Evolutionary conservation across 2,888 invertebrate species (phyloP).

Genomic region (Leucozona laternaria): DNA sequence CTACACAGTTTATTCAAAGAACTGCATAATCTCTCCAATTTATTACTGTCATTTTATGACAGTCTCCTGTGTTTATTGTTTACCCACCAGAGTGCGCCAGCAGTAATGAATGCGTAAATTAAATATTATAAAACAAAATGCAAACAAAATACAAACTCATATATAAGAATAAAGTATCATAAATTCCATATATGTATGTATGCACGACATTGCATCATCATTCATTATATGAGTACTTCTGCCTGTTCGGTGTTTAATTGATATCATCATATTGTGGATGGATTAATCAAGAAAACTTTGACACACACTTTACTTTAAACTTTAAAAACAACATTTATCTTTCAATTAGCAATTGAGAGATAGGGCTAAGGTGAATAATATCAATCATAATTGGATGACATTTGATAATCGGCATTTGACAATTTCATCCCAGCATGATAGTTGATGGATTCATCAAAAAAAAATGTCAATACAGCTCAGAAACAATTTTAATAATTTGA

Average conservation of each 20-base stretch:
- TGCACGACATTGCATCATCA: slow-evolving; percentile 7
- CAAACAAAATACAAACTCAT: neutral
- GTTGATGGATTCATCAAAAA: slow-evolving; percentile 1
- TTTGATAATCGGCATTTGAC: slow-evolving; percentile 1
- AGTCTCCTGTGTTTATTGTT: neutral
- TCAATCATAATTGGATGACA: slow-evolving; percentile 40
- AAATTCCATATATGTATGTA: neutral
- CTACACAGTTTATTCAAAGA: too few species aligned
- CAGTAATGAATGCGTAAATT: neutral
- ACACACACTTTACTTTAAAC: slow-evolving; percentile 6
- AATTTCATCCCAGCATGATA: slow-evolving; percentile 12
- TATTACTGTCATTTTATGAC: neutral
- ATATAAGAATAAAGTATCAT: neutral
- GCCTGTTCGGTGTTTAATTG: too few species aligned
- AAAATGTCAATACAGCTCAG: neutral
- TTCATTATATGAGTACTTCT: neutral
- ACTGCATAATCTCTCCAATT: neutral
- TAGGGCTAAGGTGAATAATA: neutral
- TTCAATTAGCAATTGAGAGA: slow-evolving; percentile 1
- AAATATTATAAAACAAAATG: slow-evolving; percentile 4
- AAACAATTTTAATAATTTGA: too few species aligned
- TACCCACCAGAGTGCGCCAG: slow-evolving; percentile 3
- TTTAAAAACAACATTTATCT: neutral
- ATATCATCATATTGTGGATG: neutral
- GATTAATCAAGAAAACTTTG: slow-evolving; percentile 9